Percentiles rank a stretch among this genome's conserved stretches.
phyloP scores from a whole-genome alignment of 1,140 invertebrate genomes.

The Metaphire vulgaris region DNA sequence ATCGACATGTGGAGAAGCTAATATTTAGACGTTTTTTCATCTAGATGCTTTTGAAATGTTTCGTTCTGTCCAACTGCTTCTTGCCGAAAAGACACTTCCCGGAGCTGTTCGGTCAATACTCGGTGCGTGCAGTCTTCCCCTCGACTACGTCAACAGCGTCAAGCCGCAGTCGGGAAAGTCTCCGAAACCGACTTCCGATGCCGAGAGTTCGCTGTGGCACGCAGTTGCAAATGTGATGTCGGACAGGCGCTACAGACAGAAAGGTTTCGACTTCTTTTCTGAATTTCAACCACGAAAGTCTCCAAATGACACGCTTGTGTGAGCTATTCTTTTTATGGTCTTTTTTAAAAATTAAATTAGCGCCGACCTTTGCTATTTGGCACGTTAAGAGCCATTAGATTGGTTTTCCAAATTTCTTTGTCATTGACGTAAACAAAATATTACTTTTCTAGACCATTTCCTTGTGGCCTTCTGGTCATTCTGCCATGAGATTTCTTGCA shows the following conservation, averaged over 20 bases:
- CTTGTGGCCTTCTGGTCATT: too few relatives aligned
- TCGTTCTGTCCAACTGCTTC: not conserved
- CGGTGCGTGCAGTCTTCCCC: not conserved
- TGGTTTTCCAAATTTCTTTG: too few relatives aligned
- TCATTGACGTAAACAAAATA: too few relatives aligned
- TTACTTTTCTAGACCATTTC: too few relatives aligned
- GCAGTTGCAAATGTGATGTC: not conserved
- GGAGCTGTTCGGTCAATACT: not conserved
- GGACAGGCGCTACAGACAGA: not conserved
- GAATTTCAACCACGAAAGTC: not conserved
- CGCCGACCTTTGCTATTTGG: too few relatives aligned
- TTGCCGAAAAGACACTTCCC: not conserved
- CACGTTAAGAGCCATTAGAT: too few relatives aligned
- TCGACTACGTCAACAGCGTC: not conserved
- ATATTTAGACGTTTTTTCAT: not conserved
- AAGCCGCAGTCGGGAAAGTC: not conserved
- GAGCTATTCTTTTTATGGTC: too few relatives aligned
- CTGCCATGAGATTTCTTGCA: too few relatives aligned
- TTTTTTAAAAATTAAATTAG: too few relatives aligned
- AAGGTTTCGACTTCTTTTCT: not conserved
- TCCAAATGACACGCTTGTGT: not conserved
- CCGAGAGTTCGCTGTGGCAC: not conserved
- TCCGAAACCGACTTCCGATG: not conserved
- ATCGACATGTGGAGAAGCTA: too few relatives aligned
- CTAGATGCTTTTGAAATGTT: not conserved